Base-by-base conservation (phyloP, 2,797 vertebrate species). In the Scomberomorus guttatus region DNA sequence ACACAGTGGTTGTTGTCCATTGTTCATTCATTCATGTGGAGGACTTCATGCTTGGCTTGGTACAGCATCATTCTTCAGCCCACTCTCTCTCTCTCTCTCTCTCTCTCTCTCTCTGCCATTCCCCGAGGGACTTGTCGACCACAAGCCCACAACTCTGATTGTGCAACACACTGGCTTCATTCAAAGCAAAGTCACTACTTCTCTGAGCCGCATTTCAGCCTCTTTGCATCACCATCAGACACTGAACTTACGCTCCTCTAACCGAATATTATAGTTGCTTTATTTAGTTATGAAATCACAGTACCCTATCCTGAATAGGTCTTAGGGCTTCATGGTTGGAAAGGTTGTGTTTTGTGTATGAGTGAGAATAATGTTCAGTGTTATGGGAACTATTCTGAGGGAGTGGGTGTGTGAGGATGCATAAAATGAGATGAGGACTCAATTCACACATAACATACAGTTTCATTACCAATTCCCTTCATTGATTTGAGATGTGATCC, bases 21-120 rank as follows among this genome's bases (percentile, higher is more conserved):
- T 95, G 94, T 95, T 92, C 94, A 95, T 94, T 95, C 94, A 95
- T 94, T 94, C 91, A 92, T 94, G 90, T 81, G 67, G 83, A 90
- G 82, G 72, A 88, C 86, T 94, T 93, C 89, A 88, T 89, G 91
- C 91, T 90, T 92, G 92, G 92, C 86, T 89, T 81, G 89, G 84
- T 90, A 88, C 85, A 81, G 85, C 90, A 85, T 92, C 86, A 91
- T 92, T 93, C 92, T 92, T 91, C 85, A 80, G 77, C 93, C 94
- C 88, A 90, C 93, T 90, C 84, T 92, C 91, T 89, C 79, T n/a
- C n/a, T n/a, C n/a, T n/a, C n/a, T n/a, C n/a, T n/a, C n/a, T n/a
- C n/a, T n/a, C n/a, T n/a, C n/a, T n/a, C 77, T 89, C n/a, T 86
- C 85, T 55, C 88, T 86, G 81, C 88, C 85, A 81, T 89, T 90